phyloP scores from a whole-genome alignment of 2,113 vertebrate species.

The Vidua chalybeata region DNA sequence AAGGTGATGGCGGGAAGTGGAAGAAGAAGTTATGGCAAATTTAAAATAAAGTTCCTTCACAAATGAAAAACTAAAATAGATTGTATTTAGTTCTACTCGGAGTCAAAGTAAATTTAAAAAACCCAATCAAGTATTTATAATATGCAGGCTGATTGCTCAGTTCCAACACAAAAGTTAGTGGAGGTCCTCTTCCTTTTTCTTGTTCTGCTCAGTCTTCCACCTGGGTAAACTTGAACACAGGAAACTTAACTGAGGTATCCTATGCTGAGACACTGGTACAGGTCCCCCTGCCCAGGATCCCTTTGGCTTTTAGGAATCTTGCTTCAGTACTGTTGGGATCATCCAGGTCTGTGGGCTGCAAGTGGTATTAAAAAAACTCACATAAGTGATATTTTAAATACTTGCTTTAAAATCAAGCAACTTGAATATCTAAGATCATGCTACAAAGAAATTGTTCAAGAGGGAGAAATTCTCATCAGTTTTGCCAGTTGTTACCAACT shows the following conservation, averaged over 20 bases:
- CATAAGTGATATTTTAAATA: not conserved
- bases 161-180: not conserved
- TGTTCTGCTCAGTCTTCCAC: not conserved
- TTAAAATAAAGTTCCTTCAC: not conserved
- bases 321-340: not conserved
- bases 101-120: not conserved
- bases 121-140: not conserved
- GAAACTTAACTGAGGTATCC: not conserved
- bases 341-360: not conserved
- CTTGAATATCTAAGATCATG: not conserved
- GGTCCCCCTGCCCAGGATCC: not conserved
- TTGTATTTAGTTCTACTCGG: not conserved
- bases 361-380: not conserved
- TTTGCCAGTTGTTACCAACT: not conserved
- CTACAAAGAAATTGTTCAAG: not conserved
- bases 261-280: not conserved
- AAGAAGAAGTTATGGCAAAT: not conserved
- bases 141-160: not conserved
- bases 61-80: not conserved
- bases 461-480: not conserved
- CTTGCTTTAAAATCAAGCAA: not conserved
- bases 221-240: not conserved
- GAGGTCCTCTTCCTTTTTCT: not conserved
- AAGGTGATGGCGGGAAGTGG: accelerated
- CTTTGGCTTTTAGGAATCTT: not conserved